Percentiles rank a stretch among this genome's conserved stretches.
Conservation (phyloP, 1,140 invertebrate genomes). For the Euwallacea similis region DNA sequence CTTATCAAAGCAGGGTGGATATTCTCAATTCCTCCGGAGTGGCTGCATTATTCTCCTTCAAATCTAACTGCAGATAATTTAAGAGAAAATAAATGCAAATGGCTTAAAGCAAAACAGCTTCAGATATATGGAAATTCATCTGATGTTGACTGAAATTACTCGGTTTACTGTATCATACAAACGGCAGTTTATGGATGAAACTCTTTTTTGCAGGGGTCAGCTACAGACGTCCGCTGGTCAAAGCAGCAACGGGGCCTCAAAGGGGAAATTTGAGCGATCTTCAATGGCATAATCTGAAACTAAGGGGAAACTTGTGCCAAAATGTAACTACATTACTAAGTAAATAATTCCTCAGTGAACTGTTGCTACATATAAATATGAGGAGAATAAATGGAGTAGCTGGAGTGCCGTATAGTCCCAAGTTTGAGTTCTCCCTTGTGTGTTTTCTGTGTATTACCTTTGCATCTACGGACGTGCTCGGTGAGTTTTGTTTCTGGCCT, state of each 20-base stretch:
- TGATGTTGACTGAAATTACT: background rate
- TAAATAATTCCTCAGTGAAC: constrained; percentile 32
- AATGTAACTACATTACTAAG: constrained; percentile 25
- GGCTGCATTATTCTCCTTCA: too few species aligned
- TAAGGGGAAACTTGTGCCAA: constrained; percentile 2
- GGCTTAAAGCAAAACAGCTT: constrained; percentile 1
- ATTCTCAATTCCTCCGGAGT: too few species aligned
- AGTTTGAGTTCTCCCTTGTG: constrained; percentile 25
- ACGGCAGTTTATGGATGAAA: too few species aligned
- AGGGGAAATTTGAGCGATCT: background rate
- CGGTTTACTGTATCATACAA: too few species aligned
- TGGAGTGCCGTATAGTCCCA: constrained; percentile 17
- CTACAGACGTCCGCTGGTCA: too few species aligned
- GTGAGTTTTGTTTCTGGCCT: constrained; percentile 9
- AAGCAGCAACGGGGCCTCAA: too few species aligned
- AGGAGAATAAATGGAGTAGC: constrained; percentile 21
- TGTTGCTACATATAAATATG: constrained; percentile 32
- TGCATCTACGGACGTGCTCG: constrained; percentile 11
- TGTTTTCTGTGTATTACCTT: constrained; percentile 24
- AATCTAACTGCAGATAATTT: background rate
- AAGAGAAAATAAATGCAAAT: constrained; percentile 6
- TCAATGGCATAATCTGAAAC: background rate
- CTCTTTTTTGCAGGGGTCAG: too few species aligned
- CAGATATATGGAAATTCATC: background rate
- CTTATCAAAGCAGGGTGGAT: too few species aligned